Evolutionary conservation across 2,888 invertebrate species (phyloP).

Genomic region (Morpho deidamia): DNA sequence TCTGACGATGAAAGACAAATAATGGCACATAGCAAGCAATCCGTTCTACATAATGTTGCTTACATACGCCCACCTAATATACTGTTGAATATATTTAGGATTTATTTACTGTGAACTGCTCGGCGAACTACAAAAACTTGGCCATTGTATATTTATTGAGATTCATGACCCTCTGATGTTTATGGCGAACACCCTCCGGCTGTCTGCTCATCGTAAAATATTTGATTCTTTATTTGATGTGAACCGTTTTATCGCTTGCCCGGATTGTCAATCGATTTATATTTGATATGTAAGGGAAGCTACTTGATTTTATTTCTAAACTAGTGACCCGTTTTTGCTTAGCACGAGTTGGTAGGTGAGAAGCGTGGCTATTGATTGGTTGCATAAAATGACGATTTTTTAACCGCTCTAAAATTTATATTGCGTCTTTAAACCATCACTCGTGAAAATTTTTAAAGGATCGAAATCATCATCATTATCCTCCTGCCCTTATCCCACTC

Average conservation of each 20-base stretch:
- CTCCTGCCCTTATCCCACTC: too few relatives aligned
- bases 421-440: too few relatives aligned
- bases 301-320: not conserved
- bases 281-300: not conserved
- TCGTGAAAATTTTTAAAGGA: too few relatives aligned
- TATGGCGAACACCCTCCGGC: conserved; percentile 12
- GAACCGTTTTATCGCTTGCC: conserved; percentile 6
- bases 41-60: too few relatives aligned
- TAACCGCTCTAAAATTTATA: too few relatives aligned
- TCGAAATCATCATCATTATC: too few relatives aligned
- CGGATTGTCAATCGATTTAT: conserved; percentile 1
- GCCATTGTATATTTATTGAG: conserved; percentile 17
- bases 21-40: too few relatives aligned
- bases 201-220: conserved; percentile 7
- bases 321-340: too few relatives aligned
- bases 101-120: conserved; percentile 16
- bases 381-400: too few relatives aligned
- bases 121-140: conserved; percentile 10
- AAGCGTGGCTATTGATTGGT: too few relatives aligned
- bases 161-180: conserved; percentile 14
- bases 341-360: too few relatives aligned
- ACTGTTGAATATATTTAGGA: conserved; percentile 15
- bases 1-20: too few relatives aligned
- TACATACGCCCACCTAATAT: not conserved
- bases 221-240: conserved; percentile 13